Percentiles rank a stretch among this genome's conserved stretches.
Conservation (phyloP, 2,888 invertebrate genomes). For the Teinopalpus imperialis region DNA sequence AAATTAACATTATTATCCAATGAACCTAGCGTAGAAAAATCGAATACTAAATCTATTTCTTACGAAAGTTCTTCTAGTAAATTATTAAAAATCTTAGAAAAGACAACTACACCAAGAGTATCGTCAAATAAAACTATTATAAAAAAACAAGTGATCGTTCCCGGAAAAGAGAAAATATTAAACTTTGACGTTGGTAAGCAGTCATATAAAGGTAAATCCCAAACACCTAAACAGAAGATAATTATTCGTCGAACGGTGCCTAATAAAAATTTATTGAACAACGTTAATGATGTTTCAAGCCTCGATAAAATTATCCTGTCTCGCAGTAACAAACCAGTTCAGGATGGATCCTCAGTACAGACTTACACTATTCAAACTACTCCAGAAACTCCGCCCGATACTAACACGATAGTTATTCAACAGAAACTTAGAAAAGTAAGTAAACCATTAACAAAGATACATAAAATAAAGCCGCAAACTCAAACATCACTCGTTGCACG, state of each 20-base stretch:
- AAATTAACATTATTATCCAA: conserved; percentile 46
- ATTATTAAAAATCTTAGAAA: conserved; percentile 81
- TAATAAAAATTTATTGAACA: conserved; percentile 58
- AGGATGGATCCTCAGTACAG: conserved; percentile 63
- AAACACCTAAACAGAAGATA: conserved; percentile 67
- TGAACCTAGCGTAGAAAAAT: conserved; percentile 47
- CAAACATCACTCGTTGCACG: conserved; percentile 50
- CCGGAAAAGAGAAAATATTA: conserved; percentile 70
- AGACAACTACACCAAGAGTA: conserved; percentile 60
- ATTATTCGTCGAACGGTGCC: conserved; percentile 67
- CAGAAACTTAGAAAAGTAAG: conserved; percentile 63
- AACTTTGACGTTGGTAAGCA: conserved; percentile 71
- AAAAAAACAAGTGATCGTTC: conserved; percentile 54
- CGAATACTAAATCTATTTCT: conserved; percentile 43
- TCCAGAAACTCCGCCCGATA: conserved; percentile 53
- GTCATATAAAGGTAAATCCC: conserved; percentile 52
- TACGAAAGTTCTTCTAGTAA: conserved; percentile 75
- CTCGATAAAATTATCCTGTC: conserved; percentile 72
- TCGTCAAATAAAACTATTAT: conserved; percentile 45
- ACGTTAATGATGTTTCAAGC: conserved; percentile 53
- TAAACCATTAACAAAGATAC: conserved; percentile 58
- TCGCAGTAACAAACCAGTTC: conserved; percentile 50
- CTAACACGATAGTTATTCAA: conserved; percentile 65
- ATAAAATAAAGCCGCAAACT: conserved; percentile 55
- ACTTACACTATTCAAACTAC: conserved; percentile 70